phyloP scores from a whole-genome alignment of 2,797 vertebrate genomes.

The Neomorphus geoffroyi region DNA sequence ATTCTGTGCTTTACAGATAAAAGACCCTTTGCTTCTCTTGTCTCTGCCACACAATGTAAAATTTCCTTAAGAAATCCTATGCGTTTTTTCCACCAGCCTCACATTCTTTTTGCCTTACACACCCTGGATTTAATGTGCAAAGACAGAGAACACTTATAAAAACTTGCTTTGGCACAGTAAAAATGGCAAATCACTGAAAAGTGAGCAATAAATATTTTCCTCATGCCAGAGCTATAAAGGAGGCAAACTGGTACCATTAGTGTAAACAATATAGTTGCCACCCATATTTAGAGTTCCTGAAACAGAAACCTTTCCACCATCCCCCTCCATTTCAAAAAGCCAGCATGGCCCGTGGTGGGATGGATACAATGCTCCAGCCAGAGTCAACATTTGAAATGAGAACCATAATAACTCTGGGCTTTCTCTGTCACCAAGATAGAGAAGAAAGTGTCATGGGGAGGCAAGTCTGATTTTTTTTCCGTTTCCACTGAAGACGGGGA shows the following conservation, averaged over 20 bases:
- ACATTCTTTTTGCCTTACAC: conserved; percentile 36
- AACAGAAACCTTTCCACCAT: neutral
- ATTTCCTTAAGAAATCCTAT: conserved; percentile 38
- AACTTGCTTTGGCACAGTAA: conserved; percentile 11
- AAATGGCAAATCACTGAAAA: conserved; percentile 5
- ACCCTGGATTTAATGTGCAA: conserved; percentile 21
- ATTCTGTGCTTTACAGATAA: conserved; percentile 34
- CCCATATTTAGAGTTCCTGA: neutral
- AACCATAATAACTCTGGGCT: neutral
- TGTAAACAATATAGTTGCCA: neutral
- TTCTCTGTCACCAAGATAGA: neutral
- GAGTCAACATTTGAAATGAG: neutral
- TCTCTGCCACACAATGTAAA: conserved; percentile 15
- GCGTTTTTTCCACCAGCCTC: neutral
- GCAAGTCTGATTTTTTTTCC: neutral
- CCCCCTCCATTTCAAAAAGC: neutral
- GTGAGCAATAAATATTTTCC: neutral
- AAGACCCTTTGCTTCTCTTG: conserved; percentile 21
- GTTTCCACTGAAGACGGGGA: neutral
- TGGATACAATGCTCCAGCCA: neutral
- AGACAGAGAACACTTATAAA: conserved; percentile 28
- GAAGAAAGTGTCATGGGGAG: neutral
- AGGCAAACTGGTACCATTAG: neutral
- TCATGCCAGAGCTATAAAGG: neutral
- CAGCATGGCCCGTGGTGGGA: neutral